Percentiles rank a stretch among this genome's conserved stretches.
phyloP scores from a whole-genome alignment of 2,113 vertebrate genomes.

The Heterocephalus glaber region DNA sequence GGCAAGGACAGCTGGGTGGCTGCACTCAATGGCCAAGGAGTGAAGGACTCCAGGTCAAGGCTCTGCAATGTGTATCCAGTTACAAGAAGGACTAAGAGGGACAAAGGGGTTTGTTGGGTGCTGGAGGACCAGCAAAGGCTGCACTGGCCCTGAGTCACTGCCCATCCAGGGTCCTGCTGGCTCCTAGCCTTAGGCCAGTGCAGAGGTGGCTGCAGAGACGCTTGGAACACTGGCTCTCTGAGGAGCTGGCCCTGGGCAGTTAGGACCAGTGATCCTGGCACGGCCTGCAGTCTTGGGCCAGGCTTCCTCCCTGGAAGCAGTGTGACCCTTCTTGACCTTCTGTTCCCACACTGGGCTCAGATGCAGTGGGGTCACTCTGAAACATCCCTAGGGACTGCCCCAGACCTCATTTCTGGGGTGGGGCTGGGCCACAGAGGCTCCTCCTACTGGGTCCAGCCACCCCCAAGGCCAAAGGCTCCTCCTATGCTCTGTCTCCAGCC shows the following conservation, averaged over 20 bases:
- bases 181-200: not conserved
- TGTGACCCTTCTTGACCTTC: not conserved
- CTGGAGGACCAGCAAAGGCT: not conserved
- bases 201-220: not conserved
- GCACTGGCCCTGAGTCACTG: not conserved
- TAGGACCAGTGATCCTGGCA: not conserved
- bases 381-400: no score
- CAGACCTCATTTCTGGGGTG: not conserved
- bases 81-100: not conserved
- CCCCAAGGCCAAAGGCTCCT: not conserved
- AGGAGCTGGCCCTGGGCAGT: no score
- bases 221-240: not conserved
- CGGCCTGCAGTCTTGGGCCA: not conserved
- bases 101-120: no score
- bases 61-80: not conserved
- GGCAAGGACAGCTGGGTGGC: not conserved
- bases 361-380: not conserved
- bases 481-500: no score
- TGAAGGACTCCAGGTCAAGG: not conserved
- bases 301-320: no score
- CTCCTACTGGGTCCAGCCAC: not conserved
- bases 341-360: fast-evolving
- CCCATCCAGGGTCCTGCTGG: no score
- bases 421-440: not conserved
- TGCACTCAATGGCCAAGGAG: not conserved